These are phyloP conservation scores for Sarcophilus harrisii DNA, from an alignment of 2,797 vertebrate genomes.

Conservation along the genomic window DNA sequence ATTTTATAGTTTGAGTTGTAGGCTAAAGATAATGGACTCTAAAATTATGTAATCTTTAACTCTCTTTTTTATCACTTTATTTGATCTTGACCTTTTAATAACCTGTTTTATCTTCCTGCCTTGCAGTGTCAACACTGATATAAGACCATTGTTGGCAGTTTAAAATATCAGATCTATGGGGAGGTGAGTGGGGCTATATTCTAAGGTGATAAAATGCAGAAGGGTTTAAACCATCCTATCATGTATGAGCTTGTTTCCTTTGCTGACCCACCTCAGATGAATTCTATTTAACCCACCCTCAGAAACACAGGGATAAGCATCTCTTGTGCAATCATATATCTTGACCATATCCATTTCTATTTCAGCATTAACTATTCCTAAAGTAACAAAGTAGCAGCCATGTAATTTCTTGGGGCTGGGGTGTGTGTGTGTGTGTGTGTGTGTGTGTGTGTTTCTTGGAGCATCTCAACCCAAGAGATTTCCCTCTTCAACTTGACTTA, in stretches of 20 bases:
- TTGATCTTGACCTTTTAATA: conserved; percentile 11
- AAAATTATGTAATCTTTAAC: neutral
- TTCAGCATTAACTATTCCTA: neutral
- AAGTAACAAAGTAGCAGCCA: neutral
- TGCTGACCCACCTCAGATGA: neutral
- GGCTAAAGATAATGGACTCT: neutral
- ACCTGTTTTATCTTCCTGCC: neutral
- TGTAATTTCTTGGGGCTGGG: neutral
- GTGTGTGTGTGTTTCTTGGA: too few relatives aligned
- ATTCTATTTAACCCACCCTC: neutral
- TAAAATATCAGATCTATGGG: neutral
- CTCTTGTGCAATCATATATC: neutral
- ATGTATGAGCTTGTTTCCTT: neutral
- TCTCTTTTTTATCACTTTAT: neutral
- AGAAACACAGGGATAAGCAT: neutral
- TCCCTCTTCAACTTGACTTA: neutral
- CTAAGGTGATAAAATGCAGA: neutral
- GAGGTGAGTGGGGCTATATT: neutral
- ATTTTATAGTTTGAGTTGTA: neutral
- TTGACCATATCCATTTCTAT: neutral
- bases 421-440: too few relatives aligned
- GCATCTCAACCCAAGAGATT: neutral
- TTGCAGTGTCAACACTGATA: neutral
- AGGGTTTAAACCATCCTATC: neutral
- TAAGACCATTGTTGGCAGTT: neutral